These are phyloP conservation scores for Drosophila borealis DNA, from an alignment of 2,888 invertebrate genomes.

Conservation along the genomic window DNA sequence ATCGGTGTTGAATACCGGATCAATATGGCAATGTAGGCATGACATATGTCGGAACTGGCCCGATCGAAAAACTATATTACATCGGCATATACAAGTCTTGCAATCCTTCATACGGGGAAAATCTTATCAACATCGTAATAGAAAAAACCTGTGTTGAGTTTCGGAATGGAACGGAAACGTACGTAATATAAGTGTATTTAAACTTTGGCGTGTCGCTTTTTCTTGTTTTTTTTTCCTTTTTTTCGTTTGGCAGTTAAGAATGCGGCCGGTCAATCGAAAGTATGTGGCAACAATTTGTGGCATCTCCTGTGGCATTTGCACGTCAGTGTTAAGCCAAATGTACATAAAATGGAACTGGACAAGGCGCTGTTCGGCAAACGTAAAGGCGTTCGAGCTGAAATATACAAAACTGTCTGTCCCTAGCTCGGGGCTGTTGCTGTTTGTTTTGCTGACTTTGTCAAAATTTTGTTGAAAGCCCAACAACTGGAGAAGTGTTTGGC, in stretches of 20 bases:
- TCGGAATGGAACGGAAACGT: too few species aligned
- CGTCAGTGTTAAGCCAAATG: conserved; percentile 32
- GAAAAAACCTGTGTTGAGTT: too few species aligned
- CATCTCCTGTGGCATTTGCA: conserved; percentile 31
- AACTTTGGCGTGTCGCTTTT: too few species aligned
- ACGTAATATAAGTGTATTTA: too few species aligned
- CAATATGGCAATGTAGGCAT: too few species aligned
- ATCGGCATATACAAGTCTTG: too few species aligned
- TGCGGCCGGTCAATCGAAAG: conserved; percentile 14
- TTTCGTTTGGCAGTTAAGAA: conserved; percentile 22
- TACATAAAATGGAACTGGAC: not conserved
- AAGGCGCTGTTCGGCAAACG: conserved; percentile 12
- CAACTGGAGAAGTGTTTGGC: conserved; percentile 43
- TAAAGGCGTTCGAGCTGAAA: conserved; percentile 62
- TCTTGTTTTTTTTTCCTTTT: not conserved
- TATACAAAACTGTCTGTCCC: conserved; percentile 9
- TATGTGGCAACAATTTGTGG: conserved; percentile 53
- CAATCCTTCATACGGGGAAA: too few species aligned
- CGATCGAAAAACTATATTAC: too few species aligned
- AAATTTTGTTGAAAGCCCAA: conserved; percentile 51
- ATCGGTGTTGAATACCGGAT: too few species aligned
- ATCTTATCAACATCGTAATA: too few species aligned
- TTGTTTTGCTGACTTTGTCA: conserved; percentile 56
- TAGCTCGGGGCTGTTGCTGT: conserved; percentile 17
- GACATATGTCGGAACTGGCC: too few species aligned